A percentile compares a stretch with the other conserved stretches of the same genome.
Conservation (phyloP, 2,888 invertebrate species). For the Quadroppia sp. region DNA sequence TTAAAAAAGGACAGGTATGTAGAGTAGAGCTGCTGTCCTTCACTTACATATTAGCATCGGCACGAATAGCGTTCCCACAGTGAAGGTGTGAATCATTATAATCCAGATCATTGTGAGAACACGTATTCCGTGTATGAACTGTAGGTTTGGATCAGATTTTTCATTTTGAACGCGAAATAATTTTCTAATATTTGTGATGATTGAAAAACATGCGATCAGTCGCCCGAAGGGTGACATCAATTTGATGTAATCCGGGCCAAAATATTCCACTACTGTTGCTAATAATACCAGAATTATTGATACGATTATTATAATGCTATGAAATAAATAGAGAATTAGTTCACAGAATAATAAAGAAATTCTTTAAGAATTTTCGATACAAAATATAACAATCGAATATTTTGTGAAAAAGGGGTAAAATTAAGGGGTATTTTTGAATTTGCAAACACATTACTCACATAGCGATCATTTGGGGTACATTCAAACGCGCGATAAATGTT, state of each 20-base stretch:
- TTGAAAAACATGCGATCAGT: conserved; percentile 21
- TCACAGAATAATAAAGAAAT: too few relatives aligned
- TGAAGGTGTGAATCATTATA: conserved; percentile 32
- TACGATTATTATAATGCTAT: not conserved
- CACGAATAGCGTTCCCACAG: conserved; percentile 39
- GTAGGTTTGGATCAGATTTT: not conserved
- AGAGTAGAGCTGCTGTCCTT: too few relatives aligned
- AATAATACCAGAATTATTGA: not conserved
- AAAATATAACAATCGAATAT: too few relatives aligned
- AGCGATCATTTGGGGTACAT: conserved; percentile 9
- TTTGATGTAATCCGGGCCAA: not conserved
- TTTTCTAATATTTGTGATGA: not conserved
- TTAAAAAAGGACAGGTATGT: too few relatives aligned
- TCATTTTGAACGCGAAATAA: not conserved
- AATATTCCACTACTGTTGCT: not conserved
- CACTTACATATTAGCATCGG: conserved; percentile 40
- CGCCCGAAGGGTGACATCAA: conserved; percentile 22
- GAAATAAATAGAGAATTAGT: too few relatives aligned
- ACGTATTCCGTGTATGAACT: conserved; percentile 31
- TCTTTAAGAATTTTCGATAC: too few relatives aligned
- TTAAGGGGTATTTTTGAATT: too few relatives aligned
- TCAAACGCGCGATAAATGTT: not conserved
- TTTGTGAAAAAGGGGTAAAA: too few relatives aligned
- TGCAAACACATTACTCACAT: conserved; percentile 15
- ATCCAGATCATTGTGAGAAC: conserved; percentile 38